Percentiles rank a stretch among this genome's conserved stretches.
These are phyloP conservation scores for Orestias chungarensis DNA, from an alignment of 2,797 vertebrate species.

Conservation along the genomic window DNA sequence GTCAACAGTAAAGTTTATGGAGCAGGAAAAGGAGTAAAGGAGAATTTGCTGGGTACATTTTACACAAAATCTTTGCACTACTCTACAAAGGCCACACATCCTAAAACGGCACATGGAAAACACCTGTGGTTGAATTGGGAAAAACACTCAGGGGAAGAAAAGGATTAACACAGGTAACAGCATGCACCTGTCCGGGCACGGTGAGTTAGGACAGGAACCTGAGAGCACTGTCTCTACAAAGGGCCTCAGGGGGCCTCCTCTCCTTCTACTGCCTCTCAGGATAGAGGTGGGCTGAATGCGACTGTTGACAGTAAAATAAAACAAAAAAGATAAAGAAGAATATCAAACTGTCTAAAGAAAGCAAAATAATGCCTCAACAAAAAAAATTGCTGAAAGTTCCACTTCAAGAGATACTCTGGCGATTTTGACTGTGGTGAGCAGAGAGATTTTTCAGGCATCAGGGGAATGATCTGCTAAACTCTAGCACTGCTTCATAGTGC, in stretches of 20 bases:
- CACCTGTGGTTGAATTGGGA: neutral
- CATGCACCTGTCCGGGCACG: constrained; percentile 88
- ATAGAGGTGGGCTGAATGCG: constrained; percentile 83
- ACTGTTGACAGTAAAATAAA: constrained; percentile 59
- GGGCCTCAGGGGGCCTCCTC: constrained; percentile 80
- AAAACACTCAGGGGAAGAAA: constrained; percentile 13
- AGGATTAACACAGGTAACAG: constrained; percentile 59
- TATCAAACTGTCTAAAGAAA: constrained; percentile 10
- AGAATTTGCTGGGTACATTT: constrained; percentile 19
- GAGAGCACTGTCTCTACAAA: constrained; percentile 79
- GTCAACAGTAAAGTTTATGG: constrained; percentile 24
- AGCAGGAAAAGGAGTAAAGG: constrained; percentile 20
- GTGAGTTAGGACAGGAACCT: constrained; percentile 84
- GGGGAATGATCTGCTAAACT: neutral
- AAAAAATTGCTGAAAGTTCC: neutral
- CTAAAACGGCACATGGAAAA: neutral
- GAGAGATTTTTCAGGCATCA: neutral
- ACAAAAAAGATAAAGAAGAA: constrained; percentile 31
- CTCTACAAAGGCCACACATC: neutral
- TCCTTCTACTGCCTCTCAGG: constrained; percentile 79
- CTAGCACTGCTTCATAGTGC: neutral
- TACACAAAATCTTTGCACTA: neutral
- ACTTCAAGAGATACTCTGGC: neutral
- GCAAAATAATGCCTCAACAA: neutral
- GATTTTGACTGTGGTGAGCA: neutral